Conservation (phyloP, 2,113 vertebrate species). For the cattle (Bos taurus) region ARS-UCD2.0 NC_037335.1:111341501-111342000, state of each 20-base stretch:
- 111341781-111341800: too few relatives aligned
- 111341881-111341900: accelerated
- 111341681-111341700: accelerated
- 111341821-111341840: background rate
- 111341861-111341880: accelerated
- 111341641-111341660: accelerated
- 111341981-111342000: background rate
- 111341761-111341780: background rate
- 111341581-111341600: background rate
- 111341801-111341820: background rate
- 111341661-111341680: accelerated
- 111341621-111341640: background rate
- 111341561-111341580: too few relatives aligned
- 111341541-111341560: background rate
- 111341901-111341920: background rate
- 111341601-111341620: background rate
- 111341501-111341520: background rate
- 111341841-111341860: background rate
- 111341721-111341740: background rate
- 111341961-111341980: accelerated
- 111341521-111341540: background rate
- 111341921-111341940: background rate
- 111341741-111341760: accelerated
- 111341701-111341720: too few relatives aligned
- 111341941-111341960: accelerated